These are phyloP conservation scores for Xylota sylvarum DNA, from an alignment of 2,888 invertebrate species.

Conservation along the genomic window DNA sequence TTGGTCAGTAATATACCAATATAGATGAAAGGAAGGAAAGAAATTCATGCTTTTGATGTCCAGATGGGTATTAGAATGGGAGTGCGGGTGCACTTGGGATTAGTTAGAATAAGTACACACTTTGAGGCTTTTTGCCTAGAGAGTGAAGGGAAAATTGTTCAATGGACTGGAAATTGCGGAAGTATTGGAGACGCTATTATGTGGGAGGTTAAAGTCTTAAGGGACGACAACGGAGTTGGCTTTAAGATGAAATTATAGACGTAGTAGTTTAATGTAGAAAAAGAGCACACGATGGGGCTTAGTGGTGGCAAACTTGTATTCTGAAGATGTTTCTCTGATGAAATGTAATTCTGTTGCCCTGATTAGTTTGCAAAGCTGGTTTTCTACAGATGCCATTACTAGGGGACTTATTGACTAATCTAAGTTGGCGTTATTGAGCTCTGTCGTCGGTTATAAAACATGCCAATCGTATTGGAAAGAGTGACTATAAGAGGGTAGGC, in stretches of 20 bases:
- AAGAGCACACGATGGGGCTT: too few species aligned
- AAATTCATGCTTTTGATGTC: slow-evolving; percentile 28
- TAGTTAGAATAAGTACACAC: slow-evolving; percentile 13
- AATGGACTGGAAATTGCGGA: slow-evolving; percentile 64
- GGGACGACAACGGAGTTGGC: slow-evolving; percentile 4
- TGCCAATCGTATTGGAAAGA: too few species aligned
- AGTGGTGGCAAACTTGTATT: too few species aligned
- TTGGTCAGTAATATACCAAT: slow-evolving; percentile 35
- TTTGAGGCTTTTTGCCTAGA: slow-evolving; percentile 35
- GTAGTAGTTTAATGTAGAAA: too few species aligned
- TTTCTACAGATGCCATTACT: too few species aligned
- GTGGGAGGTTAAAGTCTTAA: slow-evolving; percentile 10
- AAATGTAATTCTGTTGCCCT: too few species aligned
- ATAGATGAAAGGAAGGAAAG: slow-evolving; percentile 12
- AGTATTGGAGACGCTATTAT: slow-evolving; percentile 28
- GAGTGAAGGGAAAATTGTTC: slow-evolving; percentile 57
- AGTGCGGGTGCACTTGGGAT: slow-evolving; percentile 35
- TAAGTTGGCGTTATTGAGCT: too few species aligned
- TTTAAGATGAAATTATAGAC: background rate
- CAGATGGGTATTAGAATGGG: slow-evolving; percentile 24
- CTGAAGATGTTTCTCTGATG: too few species aligned
- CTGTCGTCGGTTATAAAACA: too few species aligned
- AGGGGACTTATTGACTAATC: too few species aligned
- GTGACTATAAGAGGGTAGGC: too few species aligned
- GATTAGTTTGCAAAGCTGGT: too few species aligned